These are phyloP conservation scores for Megathymus violae DNA, from an alignment of 1,140 invertebrate genomes.

Conservation along the genomic window DNA sequence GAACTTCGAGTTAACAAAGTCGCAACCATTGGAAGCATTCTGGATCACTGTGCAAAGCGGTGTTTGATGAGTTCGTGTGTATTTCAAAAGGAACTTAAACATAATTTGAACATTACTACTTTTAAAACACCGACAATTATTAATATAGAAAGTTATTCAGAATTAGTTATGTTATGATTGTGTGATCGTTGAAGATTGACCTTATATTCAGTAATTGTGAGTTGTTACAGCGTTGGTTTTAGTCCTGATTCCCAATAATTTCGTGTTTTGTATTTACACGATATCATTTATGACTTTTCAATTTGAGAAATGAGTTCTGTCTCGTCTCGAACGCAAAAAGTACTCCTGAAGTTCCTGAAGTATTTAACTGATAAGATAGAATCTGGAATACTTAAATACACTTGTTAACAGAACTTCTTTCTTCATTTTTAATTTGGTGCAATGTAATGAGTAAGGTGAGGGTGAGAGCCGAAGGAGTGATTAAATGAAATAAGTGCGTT, in stretches of 20 bases:
- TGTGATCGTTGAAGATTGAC: conserved; percentile 30
- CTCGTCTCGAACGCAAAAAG: not conserved
- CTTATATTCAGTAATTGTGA: conserved; percentile 17
- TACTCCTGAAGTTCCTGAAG: not conserved
- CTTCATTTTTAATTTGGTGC: conserved; percentile 40
- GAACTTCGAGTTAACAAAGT: conserved; percentile 67
- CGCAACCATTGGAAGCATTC: conserved; percentile 74
- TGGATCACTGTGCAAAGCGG: conserved; percentile 78
- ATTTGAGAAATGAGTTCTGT: conserved; percentile 32
- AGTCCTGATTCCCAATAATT: conserved; percentile 31
- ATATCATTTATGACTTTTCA: conserved; percentile 6
- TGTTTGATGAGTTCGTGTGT: conserved; percentile 66
- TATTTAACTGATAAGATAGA: not conserved
- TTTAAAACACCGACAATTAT: conserved; percentile 3
- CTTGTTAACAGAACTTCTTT: conserved; percentile 25
- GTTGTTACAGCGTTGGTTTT: conserved; percentile 14
- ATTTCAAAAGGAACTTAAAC: conserved; percentile 44
- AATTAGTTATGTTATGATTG: conserved; percentile 31
- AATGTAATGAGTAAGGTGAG: conserved; percentile 56
- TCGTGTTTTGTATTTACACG: conserved; percentile 25
- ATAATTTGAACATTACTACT: conserved; percentile 12
- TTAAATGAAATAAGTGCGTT: conserved; percentile 81
- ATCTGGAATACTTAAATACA: not conserved
- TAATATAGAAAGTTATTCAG: conserved; percentile 22
- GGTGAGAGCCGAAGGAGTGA: conserved; percentile 67